Percentiles rank a stretch among this genome's conserved stretches.
phyloP scores from a whole-genome alignment of 2,797 vertebrate species.

The Cyclura pinguis region DNA sequence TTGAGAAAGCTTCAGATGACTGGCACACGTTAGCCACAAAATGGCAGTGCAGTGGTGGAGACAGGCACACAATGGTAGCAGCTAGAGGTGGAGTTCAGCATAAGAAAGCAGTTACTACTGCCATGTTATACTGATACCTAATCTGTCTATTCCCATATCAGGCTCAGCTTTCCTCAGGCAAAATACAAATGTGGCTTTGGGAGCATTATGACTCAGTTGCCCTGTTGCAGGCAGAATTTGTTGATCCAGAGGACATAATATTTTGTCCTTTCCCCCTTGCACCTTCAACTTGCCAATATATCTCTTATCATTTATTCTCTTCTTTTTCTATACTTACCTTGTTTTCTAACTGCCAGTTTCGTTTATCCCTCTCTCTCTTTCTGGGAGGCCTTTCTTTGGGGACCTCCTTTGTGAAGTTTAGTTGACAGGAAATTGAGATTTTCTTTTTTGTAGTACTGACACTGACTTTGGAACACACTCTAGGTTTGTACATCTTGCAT shows the following conservation, averaged over 20 bases:
- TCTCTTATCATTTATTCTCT: too few species aligned
- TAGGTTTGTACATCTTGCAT: neutral
- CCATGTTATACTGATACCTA: neutral
- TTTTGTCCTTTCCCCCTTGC: neutral
- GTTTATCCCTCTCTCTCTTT: neutral
- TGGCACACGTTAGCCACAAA: neutral
- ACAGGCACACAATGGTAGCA: neutral
- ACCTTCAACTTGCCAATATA: too few species aligned
- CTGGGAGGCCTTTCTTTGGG: neutral
- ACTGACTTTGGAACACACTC: neutral
- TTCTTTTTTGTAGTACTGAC: neutral
- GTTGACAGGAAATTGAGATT: neutral
- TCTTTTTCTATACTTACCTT: too few species aligned
- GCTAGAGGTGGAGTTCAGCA: neutral
- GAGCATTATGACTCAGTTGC: neutral
- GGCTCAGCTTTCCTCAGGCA: neutral
- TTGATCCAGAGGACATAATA: neutral
- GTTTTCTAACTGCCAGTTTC: too few species aligned
- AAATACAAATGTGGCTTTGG: neutral
- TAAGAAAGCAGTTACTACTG: neutral
- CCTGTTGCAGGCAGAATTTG: neutral
- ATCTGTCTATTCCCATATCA: neutral
- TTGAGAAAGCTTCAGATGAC: neutral
- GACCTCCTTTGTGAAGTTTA: neutral
- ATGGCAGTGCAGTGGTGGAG: neutral